Base-by-base conservation (phyloP, 2,888 invertebrate genomes). In the Catocala nupta region DNA sequence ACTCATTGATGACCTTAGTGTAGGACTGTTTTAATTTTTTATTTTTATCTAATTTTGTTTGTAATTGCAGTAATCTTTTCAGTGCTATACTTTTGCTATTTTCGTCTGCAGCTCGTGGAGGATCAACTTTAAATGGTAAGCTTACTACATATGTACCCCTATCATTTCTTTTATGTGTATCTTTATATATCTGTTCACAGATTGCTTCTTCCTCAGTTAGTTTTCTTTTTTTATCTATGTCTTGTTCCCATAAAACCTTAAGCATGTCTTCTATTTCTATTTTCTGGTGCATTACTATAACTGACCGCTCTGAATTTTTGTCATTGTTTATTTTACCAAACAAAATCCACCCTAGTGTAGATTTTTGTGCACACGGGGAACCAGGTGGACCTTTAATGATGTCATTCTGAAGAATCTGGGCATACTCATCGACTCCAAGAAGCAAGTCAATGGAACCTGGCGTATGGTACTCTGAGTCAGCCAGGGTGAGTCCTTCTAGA, bases 361-460 rank as follows among this genome's bases (percentile, higher is more conserved):
- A 55, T 13, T 61, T 54, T 36, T 59, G 59, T 1, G 65, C 60
- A 25, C 61, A 59, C 36, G 67, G 63, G 12, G 73, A 50, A 25
- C 69, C 69, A 47, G 68, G 65, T 34, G 72, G 68, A 50, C 72
- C 69, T 13, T 57, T 57, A 1, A 63, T 59, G 10, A 60, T 8
- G 6, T 50, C 45, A 16, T 44, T 13, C 7, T 45, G 48, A 0
- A 55, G 5, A 11, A 60, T 60, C 34, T 43, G 16, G 34, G 55
- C 60, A 16, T 42, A 60, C 11, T 49, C 64, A 4, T 63, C 61
- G 9, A 77, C 73, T 33, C 78, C 71, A 8, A 80, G 59, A 0
- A 79, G 59, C 49, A 81, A 25, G 51, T 81, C 79, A 7, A 79
- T 54, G 10, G 61, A 11, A 6, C 75, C 78, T 60, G 72, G 59